These are phyloP conservation scores for Bolinopsis microptera DNA, from an alignment of 37 sponge, comb jelly and placozoan genomes.

Conservation along the genomic window DNA sequence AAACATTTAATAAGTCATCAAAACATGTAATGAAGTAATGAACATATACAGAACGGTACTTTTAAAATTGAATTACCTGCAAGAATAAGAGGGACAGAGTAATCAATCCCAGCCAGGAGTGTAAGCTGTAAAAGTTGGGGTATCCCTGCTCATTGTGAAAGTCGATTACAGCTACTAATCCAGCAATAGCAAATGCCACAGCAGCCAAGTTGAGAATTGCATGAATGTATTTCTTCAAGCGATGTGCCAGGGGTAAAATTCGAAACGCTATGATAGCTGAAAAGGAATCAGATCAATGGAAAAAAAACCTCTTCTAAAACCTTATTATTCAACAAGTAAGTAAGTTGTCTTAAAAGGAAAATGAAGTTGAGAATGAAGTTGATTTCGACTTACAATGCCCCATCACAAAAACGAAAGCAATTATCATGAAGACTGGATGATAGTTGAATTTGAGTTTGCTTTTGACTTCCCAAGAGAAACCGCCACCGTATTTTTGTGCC, in stretches of 20 bases:
- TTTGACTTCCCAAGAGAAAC: background rate
- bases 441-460: constrained; percentile 3
- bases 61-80: too few species aligned
- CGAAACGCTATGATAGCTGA: constrained; percentile 31
- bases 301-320: too few species aligned
- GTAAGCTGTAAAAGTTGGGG: constrained; percentile 31
- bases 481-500: background rate
- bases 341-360: too few species aligned
- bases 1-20: too few species aligned
- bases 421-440: constrained; percentile 34
- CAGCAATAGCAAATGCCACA: constrained; percentile 18
- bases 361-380: too few species aligned
- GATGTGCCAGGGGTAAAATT: constrained; percentile 3
- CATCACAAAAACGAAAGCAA: constrained; percentile 17
- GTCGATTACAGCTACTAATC: background rate
- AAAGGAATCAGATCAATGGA: background rate
- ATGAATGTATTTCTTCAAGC: constrained; percentile 23
- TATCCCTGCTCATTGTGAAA: background rate
- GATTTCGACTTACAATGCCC: constrained; percentile 51
- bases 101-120: constrained; percentile 10
- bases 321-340: too few species aligned
- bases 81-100: background rate
- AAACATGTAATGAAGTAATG: too few species aligned
- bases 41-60: too few species aligned
- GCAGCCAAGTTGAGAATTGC: background rate